Percentiles rank a stretch among this genome's conserved stretches.
Conservation (phyloP, 2,888 invertebrate species). For the Plebejus melissa region DNA sequence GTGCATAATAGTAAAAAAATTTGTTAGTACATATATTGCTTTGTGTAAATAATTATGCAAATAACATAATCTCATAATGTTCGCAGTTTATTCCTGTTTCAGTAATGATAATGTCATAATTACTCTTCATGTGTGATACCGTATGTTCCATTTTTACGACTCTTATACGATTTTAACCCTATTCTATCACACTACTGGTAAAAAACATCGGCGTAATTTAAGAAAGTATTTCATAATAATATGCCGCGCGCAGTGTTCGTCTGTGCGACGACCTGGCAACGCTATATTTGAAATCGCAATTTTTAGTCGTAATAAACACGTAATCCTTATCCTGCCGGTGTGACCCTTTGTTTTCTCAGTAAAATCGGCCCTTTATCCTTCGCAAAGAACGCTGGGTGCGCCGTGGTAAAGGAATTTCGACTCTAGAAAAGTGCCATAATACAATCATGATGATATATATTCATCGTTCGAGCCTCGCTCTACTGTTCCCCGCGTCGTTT, state of each 20-base stretch:
- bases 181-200: constrained; percentile 28
- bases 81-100: background rate
- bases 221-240: constrained; percentile 63
- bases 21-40: constrained; percentile 22
- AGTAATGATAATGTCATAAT: background rate
- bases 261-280: constrained; percentile 65
- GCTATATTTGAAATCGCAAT: constrained; percentile 54
- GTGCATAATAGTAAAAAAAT: constrained; percentile 52
- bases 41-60: constrained; percentile 3
- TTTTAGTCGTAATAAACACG: constrained; percentile 52
- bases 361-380: constrained; percentile 75
- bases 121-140: constrained; percentile 37
- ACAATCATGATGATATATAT: constrained; percentile 62
- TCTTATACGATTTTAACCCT: constrained; percentile 8
- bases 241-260: constrained; percentile 57
- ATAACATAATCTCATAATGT: background rate
- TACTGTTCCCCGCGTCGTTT: constrained; percentile 69
- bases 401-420: constrained; percentile 70
- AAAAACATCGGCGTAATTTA: constrained; percentile 29
- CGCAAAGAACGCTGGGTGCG: constrained; percentile 66
- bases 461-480: constrained; percentile 60
- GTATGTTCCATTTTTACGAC: constrained; percentile 46
- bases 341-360: constrained; percentile 74
- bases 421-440: constrained; percentile 75
- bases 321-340: constrained; percentile 62